phyloP scores from a whole-genome alignment of 2,888 invertebrate genomes.

The Tineola bisselliella region DNA sequence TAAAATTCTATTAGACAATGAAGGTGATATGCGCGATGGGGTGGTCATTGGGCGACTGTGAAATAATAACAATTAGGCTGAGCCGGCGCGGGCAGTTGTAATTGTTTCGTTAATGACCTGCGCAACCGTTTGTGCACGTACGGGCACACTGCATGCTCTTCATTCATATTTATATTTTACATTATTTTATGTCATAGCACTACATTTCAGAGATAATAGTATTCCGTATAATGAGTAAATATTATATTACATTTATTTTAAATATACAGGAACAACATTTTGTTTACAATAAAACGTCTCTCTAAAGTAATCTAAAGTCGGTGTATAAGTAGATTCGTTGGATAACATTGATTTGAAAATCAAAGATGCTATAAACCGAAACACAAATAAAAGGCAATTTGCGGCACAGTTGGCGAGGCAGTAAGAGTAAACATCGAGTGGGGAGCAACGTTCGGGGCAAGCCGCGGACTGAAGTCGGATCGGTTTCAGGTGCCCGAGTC shows the following conservation, averaged over 20 bases:
- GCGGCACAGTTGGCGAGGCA: constrained; percentile 13
- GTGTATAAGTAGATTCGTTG: constrained; percentile 3
- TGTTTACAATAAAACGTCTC: too few relatives aligned
- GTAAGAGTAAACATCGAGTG: constrained; percentile 19
- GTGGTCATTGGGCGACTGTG: constrained; percentile 8
- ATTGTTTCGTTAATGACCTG: constrained; percentile 15
- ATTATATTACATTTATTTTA: too few relatives aligned
- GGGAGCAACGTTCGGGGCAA: not conserved
- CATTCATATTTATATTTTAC: not conserved
- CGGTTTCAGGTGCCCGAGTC: constrained; percentile 13
- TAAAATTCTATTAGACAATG: constrained; percentile 12
- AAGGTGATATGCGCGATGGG: not conserved
- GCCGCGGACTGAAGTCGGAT: constrained; percentile 3
- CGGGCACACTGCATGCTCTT: not conserved
- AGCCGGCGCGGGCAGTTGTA: constrained; percentile 12
- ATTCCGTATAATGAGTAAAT: too few relatives aligned
- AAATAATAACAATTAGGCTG: constrained; percentile 13
- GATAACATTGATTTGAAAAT: constrained; percentile 9
- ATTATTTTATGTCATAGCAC: not conserved
- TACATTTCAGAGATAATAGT: not conserved
- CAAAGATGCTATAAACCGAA: constrained; percentile 12
- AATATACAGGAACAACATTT: too few relatives aligned
- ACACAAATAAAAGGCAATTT: constrained; percentile 14
- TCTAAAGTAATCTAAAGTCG: too few relatives aligned
- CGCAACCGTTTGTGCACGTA: constrained; percentile 6